Evolutionary conservation across 2,113 vertebrate genomes (phyloP).

Genomic region (Rhinoptilus africanus): DNA sequence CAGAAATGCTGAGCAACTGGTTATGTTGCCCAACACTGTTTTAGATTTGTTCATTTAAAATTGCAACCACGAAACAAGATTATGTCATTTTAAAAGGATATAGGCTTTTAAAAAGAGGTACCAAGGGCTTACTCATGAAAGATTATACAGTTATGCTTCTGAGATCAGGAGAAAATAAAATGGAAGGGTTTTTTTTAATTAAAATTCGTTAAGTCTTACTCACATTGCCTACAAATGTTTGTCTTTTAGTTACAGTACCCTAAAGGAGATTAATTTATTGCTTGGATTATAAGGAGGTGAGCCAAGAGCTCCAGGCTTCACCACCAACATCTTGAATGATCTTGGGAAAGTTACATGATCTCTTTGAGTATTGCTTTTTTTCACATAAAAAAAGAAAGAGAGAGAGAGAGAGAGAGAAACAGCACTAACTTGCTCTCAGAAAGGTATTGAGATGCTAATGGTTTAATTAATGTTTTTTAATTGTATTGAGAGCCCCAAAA

Average conservation of each 20-base stretch:
- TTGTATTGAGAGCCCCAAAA: not conserved
- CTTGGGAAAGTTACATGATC: not conserved
- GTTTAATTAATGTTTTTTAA: not conserved
- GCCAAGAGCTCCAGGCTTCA: not conserved
- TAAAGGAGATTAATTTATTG: not conserved
- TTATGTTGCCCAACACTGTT: not conserved
- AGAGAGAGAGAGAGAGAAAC: not conserved
- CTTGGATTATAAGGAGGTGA: not conserved
- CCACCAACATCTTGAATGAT: not conserved
- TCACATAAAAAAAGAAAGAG: not conserved
- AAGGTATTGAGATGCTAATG: not conserved
- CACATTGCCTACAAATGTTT: not conserved
- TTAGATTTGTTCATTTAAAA: slow-evolving; percentile 7
- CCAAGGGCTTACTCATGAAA: not conserved
- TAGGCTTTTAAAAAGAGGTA: not conserved
- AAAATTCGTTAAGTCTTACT: not conserved
- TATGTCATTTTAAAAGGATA: not conserved
- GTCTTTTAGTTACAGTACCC: not conserved
- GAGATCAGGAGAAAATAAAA: not conserved
- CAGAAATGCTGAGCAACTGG: not conserved
- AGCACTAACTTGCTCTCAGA: not conserved
- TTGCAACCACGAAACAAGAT: not conserved
- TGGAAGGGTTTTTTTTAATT: not conserved
- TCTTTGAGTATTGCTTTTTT: not conserved
- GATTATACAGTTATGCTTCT: not conserved